Conservation (phyloP, 1,140 invertebrate genomes). For the Eciton burchellii region DNA sequence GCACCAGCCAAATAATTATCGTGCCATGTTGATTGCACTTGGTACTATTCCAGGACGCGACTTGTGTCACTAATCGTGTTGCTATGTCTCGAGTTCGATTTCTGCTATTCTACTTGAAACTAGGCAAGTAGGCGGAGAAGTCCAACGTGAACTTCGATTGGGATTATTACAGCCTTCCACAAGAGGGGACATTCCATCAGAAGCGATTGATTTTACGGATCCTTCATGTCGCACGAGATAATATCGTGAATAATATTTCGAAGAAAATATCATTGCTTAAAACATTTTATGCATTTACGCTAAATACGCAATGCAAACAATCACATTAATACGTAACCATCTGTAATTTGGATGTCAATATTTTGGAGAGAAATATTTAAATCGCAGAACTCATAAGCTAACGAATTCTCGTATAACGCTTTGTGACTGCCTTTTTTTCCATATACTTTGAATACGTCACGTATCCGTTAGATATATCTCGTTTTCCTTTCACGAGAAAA, state of each 20-base stretch:
- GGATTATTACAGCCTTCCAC: not conserved
- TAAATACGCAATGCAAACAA: too few relatives aligned
- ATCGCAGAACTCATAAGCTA: too few relatives aligned
- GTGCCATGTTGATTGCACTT: not conserved
- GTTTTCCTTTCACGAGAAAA: too few relatives aligned
- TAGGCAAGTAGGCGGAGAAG: not conserved
- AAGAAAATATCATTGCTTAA: not conserved
- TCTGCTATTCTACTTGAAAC: not conserved
- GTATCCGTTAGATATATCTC: too few relatives aligned
- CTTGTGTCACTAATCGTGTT: conserved; percentile 22
- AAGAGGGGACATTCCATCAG: not conserved
- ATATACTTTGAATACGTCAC: too few relatives aligned
- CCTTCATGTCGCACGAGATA: not conserved
- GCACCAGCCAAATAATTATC: not conserved
- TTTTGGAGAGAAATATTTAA: too few relatives aligned
- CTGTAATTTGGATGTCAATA: too few relatives aligned
- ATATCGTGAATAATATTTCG: not conserved
- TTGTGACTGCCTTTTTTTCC: too few relatives aligned
- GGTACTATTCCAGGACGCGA: not conserved
- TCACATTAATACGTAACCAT: too few relatives aligned
- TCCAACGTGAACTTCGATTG: not conserved
- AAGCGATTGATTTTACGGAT: not conserved
- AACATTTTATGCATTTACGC: too few relatives aligned
- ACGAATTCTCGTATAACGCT: too few relatives aligned
- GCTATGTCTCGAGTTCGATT: not conserved